Conservation (phyloP, 30 jellyfish, hydroid and myxozoan species). For the Catostylus mosaicus region DNA sequence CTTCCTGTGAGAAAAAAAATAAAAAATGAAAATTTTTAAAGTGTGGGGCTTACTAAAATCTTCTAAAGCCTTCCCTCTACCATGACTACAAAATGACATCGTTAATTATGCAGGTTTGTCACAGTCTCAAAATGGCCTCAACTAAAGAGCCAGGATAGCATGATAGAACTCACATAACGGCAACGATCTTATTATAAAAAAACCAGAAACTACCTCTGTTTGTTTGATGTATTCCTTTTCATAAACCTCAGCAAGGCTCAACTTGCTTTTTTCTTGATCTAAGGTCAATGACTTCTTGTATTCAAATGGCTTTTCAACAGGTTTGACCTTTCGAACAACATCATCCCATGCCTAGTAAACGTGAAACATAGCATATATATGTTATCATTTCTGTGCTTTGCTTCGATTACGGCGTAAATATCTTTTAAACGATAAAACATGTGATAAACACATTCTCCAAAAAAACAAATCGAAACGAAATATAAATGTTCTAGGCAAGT, state of each 20-base stretch:
- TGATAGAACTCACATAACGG: background rate
- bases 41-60: too few species aligned
- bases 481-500: too few species aligned
- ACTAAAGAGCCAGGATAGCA: too few species aligned
- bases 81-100: background rate
- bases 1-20: conserved; percentile 38
- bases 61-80: background rate
- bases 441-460: too few species aligned
- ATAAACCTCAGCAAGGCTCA: conserved; percentile 93
- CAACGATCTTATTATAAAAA: background rate
- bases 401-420: too few species aligned
- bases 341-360: conserved; percentile 98
- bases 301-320: conserved; percentile 77
- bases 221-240: conserved; percentile 93
- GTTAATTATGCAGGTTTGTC: too few species aligned
- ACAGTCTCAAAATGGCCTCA: too few species aligned
- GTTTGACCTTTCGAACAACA: conserved; percentile 92
- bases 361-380: too few species aligned
- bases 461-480: too few species aligned
- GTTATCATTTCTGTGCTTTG: background rate
- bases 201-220: conserved; percentile 68
- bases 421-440: too few species aligned
- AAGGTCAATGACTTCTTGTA: conserved; percentile 77
- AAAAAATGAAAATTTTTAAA: too few species aligned
- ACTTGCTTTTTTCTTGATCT: conserved; percentile 88